Conservation (phyloP, 2,113 vertebrate species). For the Tupaia tana region DNA sequence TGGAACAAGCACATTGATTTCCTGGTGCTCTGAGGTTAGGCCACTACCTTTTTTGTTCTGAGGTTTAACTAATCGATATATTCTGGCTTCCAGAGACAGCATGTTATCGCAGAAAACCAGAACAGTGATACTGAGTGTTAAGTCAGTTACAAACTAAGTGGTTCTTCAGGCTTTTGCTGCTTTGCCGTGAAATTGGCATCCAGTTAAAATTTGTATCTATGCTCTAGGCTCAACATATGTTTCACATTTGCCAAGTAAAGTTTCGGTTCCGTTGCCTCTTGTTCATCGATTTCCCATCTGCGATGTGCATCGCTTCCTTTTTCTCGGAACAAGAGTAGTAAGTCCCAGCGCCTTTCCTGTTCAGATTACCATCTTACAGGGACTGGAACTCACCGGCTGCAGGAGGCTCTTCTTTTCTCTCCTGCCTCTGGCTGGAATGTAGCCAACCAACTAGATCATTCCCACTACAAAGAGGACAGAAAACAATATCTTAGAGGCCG, state of each 20-base stretch:
- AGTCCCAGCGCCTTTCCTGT: neutral
- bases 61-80: neutral
- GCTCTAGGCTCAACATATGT: neutral
- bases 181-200: conserved; percentile 45
- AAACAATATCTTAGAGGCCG: conserved; percentile 14
- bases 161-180: neutral
- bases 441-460: neutral
- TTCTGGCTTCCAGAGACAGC: neutral
- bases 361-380: conserved; percentile 42
- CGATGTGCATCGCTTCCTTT: neutral
- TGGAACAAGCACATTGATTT: neutral
- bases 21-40: neutral
- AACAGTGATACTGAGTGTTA: neutral
- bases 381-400: neutral
- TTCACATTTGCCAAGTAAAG: conserved; percentile 45
- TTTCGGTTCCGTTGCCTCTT: neutral
- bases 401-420: neutral
- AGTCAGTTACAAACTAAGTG: neutral
- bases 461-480: neutral
- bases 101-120: neutral
- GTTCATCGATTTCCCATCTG: conserved; percentile 31
- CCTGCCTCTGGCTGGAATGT: conserved; percentile 32
- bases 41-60: neutral
- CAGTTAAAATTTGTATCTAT: neutral
- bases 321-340: neutral